phyloP scores from a whole-genome alignment of 2,888 invertebrate species.

The Tipula unca region DNA sequence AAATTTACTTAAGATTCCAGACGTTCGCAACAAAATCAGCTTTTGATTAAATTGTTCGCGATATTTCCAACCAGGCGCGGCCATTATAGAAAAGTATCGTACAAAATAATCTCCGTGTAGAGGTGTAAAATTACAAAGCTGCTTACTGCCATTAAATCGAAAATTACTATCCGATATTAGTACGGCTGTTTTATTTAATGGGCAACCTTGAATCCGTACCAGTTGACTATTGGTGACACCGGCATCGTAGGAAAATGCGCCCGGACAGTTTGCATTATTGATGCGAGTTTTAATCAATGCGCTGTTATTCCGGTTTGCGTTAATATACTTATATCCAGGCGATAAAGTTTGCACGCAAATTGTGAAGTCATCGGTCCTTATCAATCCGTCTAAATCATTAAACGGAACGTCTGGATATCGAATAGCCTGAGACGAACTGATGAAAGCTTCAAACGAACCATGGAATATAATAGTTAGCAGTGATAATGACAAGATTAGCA shows the following conservation, averaged over 20 bases:
- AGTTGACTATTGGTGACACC: neutral
- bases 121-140: neutral
- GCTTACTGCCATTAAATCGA: neutral
- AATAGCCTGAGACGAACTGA: neutral
- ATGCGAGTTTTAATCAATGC: neutral
- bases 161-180: neutral
- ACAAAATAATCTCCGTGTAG: neutral
- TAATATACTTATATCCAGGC: neutral
- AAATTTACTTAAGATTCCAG: no score
- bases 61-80: neutral
- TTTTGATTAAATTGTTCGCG: neutral
- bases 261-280: neutral
- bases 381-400: neutral
- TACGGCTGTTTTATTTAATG: neutral
- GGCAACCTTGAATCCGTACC: neutral
- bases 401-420: neutral
- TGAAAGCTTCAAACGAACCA: neutral
- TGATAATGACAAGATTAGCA: neutral
- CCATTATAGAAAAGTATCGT: neutral
- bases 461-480: neutral
- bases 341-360: neutral
- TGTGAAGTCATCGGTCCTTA: neutral
- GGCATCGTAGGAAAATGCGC: neutral
- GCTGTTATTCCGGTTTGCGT: neutral
- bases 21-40: neutral